Conservation (phyloP, 2,113 vertebrate species). For the Stegostoma tigrinum region DNA sequence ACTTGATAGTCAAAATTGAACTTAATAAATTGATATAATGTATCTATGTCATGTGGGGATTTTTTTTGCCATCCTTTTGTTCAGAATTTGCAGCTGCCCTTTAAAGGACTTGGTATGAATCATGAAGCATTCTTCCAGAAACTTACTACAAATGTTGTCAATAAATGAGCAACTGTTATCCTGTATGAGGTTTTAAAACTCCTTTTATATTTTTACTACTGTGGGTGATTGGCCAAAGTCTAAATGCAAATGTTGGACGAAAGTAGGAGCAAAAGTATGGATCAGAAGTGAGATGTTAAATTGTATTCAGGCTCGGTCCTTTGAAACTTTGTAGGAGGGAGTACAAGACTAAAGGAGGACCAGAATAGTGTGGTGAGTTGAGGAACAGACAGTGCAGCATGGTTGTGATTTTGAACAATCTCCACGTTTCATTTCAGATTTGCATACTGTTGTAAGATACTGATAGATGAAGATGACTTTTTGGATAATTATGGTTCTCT, state of each 20-base stretch:
- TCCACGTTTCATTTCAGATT: not conserved
- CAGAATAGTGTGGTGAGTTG: not conserved
- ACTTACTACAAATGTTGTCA: not conserved
- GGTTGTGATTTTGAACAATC: not conserved
- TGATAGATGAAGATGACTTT: not conserved
- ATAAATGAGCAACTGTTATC: not conserved
- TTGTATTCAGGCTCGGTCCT: not conserved
- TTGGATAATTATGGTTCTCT: not conserved
- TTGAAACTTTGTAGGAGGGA: not conserved
- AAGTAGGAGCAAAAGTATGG: not conserved
- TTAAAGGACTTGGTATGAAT: not conserved
- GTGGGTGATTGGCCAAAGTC: not conserved
- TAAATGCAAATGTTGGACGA: not conserved
- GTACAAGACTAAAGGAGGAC: not conserved
- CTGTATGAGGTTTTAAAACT: not conserved
- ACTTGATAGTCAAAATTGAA: constrained; percentile 5
- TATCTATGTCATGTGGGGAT: not conserved
- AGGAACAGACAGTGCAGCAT: not conserved
- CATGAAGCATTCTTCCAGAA: not conserved
- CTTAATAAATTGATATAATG: constrained; percentile 12
- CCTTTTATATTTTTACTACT: not conserved
- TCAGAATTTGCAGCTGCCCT: not conserved
- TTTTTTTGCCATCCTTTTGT: not conserved
- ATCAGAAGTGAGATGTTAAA: not conserved
- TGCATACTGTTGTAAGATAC: not conserved